Evolutionary conservation across 2,888 invertebrate species (phyloP).

Genomic region (Hydroisotoma schaefferi): DNA sequence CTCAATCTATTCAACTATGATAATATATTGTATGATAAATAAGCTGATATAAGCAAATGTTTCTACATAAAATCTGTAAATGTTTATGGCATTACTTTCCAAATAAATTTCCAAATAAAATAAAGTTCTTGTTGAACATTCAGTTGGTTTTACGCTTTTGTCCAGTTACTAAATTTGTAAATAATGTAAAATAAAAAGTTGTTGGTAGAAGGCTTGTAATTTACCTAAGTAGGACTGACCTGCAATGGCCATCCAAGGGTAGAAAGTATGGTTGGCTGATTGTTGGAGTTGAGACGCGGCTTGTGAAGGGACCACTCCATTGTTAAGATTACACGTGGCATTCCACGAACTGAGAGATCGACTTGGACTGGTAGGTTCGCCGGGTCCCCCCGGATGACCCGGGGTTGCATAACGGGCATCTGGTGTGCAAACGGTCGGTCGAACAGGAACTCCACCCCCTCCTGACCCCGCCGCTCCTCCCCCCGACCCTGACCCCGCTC

Average conservation of each 20-base stretch:
- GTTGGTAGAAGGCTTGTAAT: too few species aligned
- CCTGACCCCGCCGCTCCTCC: slow-evolving; percentile 60
- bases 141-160: too few species aligned
- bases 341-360: slow-evolving; percentile 73
- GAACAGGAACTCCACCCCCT: slow-evolving; percentile 61
- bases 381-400: slow-evolving; percentile 39
- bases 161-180: too few species aligned
- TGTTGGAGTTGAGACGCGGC: slow-evolving; percentile 81
- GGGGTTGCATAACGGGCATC: slow-evolving; percentile 52
- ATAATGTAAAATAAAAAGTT: too few species aligned
- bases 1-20: too few species aligned
- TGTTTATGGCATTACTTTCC: too few species aligned
- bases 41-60: too few species aligned
- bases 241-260: slow-evolving; percentile 99
- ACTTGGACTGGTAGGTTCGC: slow-evolving; percentile 48
- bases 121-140: too few species aligned
- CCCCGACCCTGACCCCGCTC: slow-evolving; percentile 55
- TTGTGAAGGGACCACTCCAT: slow-evolving; percentile 65
- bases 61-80: too few species aligned
- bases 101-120: too few species aligned
- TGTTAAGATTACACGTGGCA: slow-evolving; percentile 74
- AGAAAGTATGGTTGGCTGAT: slow-evolving; percentile 88
- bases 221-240: slow-evolving; percentile 63
- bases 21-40: too few species aligned
- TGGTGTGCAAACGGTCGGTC: slow-evolving; percentile 85